A percentile compares a stretch with the other conserved stretches of the same genome.
phyloP scores from a whole-genome alignment of 1,140 invertebrate genomes.

The Drosophila tsacasi region DNA sequence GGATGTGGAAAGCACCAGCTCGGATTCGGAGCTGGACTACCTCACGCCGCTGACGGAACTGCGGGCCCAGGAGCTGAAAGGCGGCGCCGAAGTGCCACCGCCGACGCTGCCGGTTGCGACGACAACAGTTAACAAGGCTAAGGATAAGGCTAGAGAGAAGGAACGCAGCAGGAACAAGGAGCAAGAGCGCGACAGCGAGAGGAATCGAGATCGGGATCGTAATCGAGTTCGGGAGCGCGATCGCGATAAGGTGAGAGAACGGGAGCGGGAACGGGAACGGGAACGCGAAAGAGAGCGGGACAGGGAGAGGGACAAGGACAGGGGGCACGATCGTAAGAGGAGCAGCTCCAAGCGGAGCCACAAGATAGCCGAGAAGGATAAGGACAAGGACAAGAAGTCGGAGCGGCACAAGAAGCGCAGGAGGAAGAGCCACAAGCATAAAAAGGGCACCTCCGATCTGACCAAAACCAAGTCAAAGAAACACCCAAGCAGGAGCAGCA shows the following conservation, averaged over 20 bases:
- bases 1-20: slow-evolving; percentile 98
- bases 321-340: slow-evolving; percentile 13
- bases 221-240: not conserved
- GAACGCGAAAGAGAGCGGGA: not conserved
- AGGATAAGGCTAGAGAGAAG: slow-evolving; percentile 11
- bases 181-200: slow-evolving; percentile 20
- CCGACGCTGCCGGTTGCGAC: slow-evolving; percentile 14
- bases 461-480: slow-evolving; percentile 38
- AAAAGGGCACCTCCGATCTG: slow-evolving; percentile 37
- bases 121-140: not conserved
- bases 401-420: slow-evolving; percentile 70
- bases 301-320: slow-evolving; percentile 39
- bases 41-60: slow-evolving; percentile 92
- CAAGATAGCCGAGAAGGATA: slow-evolving; percentile 17
- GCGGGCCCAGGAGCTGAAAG: slow-evolving; percentile 90
- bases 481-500: slow-evolving; percentile 52
- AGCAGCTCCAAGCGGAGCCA: slow-evolving; percentile 42
- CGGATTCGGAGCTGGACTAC: slow-evolving; percentile 93
- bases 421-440: slow-evolving; percentile 65
- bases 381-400: slow-evolving; percentile 56
- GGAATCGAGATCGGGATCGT: not conserved
- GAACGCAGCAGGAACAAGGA: not conserved
- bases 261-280: slow-evolving; percentile 5
- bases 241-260: not conserved
- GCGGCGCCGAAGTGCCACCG: slow-evolving; percentile 86